Base-by-base conservation (phyloP, 30 jellyfish, hydroid and myxozoan genomes). In the Aurelia aurita complex sp. Pacific region DNA sequence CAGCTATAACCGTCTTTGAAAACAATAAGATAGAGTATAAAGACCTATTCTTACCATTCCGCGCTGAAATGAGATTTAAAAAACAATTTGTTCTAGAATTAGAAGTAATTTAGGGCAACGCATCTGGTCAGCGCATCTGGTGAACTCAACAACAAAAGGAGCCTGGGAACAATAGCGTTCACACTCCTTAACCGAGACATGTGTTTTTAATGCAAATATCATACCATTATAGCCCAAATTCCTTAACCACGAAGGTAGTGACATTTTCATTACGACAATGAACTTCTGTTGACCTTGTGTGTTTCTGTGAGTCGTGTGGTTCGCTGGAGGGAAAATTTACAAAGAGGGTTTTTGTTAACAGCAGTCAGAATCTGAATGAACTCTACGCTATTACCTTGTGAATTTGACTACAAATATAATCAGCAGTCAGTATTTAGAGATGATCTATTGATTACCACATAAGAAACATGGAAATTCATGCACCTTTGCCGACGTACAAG, bases 121-220 rank as follows among this genome's bases (percentile, higher is more conserved):
- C 87, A 77, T 62, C 77, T 77, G 87, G 38, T 77, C 42, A 35
- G 17, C 33, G 80, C 89, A 79, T 79, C 89, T 79, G 89, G 80
- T 79, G 89, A 79, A 33, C 81, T 67, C 81, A 33, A 65, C 89
- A 65, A 79, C 89, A 79, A 79, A 79, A 65, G 65, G 89, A 79
- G 89, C 12, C 67, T 79, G 89, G 89, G 67, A 79, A 79, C 89
- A 79, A 79, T 79, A 79, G 89, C 34, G 42, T 63, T 79, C 89
- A 74, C 89, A 79, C 57, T 79, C 80, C 50, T 55, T 54, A 8
- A 19, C 46, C 10, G 89, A 46, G 79, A 79, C 67, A 79, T 79
- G 80, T 61, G 73, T 64, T 79, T 79, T 79, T 75, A 71, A 50
- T 67, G 50, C 89, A 67, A 64, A 79, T 79, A 66, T 36, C 80